Evolutionary conservation across 1,140 invertebrate species (phyloP).

Genomic region (Agraylea sexmaculata): DNA sequence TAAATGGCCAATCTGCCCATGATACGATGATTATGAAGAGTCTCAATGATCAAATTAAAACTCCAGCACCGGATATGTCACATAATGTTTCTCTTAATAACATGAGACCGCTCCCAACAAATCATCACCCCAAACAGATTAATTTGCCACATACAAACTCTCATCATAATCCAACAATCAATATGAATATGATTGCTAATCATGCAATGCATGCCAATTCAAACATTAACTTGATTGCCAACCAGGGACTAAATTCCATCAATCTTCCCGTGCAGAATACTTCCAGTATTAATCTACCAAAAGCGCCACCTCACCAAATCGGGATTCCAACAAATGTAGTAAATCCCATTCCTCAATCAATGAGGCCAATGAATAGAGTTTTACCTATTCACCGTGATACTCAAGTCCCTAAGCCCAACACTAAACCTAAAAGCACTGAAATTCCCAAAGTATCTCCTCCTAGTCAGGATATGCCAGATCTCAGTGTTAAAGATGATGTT

Average conservation of each 20-base stretch:
- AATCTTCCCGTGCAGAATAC: constrained; percentile 36
- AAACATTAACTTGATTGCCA: constrained; percentile 3
- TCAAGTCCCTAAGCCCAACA: constrained; percentile 27
- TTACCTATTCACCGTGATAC: constrained; percentile 53
- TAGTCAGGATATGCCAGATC: constrained; percentile 39
- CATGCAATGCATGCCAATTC: constrained; percentile 3
- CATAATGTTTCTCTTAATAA: constrained; percentile 17
- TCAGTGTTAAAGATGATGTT: constrained; percentile 36
- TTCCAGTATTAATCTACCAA: constrained; percentile 45
- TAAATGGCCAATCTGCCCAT: no score
- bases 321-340: constrained; percentile 55
- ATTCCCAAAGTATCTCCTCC: constrained; percentile 28
- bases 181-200: constrained; percentile 11
- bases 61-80: constrained; percentile 13
- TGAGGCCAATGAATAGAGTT: constrained; percentile 61
- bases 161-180: constrained; percentile 16
- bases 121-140: constrained; percentile 15
- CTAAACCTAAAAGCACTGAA: constrained; percentile 25
- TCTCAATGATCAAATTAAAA: constrained; percentile 12
- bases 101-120: constrained; percentile 8
- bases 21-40: no score
- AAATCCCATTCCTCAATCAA: constrained; percentile 46
- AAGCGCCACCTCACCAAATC: constrained; percentile 44
- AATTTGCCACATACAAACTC: constrained; percentile 18
- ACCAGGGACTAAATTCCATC: constrained; percentile 25